Base-by-base conservation (phyloP, 64 coral and sea anemone genomes). In the Stichodactyla mertensii region DNA sequence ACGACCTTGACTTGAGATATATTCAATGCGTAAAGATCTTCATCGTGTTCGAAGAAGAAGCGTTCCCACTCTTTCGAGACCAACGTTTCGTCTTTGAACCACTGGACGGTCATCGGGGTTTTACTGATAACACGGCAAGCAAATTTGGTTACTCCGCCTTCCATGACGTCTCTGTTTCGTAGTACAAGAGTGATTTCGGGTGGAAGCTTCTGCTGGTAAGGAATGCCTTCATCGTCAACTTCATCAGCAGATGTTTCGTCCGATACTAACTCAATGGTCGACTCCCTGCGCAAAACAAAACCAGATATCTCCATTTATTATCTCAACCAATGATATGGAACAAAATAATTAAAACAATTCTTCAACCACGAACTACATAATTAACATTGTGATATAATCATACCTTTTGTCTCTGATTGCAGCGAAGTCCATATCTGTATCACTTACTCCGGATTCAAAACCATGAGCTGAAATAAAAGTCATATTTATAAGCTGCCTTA, bases 131-230 rank as follows among this genome's bases (percentile, higher is more conserved):
- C 86, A 24, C 97, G 90, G 61, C 97, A 95, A 20, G 97, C 97
- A 82, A 99, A 99, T 82, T 95, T 99, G 52, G 93, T 91, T 56
- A 94, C 91, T 71, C 82, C 88, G 52, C 93, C 93, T 81, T 92
- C 93, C 19, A 82, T 92, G 27, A 95, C 88, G 81, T 94, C 93
- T 18, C 85, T 89, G 67, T 90, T 99, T 67, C 97, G 87, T 64
- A 99, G 89, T 22, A 99, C 97, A 8, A 99, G 85, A 18, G 97
- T 95, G 55, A 99, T 94, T 78, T 91, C 90, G 45, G 97, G 97
- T 36, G 97, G 87, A 56, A 91, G 58, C 22, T 90, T 88, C 31
- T 84, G 64, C 20, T 82, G 19, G 54, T 69, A 66, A 4, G 82
- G 57, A 80, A 67, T 84, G 18, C 58, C 80, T 81, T 90, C 91